These are phyloP conservation scores for Drosophila mayaguana DNA, from an alignment of 2,888 invertebrate genomes.

Conservation along the genomic window DNA sequence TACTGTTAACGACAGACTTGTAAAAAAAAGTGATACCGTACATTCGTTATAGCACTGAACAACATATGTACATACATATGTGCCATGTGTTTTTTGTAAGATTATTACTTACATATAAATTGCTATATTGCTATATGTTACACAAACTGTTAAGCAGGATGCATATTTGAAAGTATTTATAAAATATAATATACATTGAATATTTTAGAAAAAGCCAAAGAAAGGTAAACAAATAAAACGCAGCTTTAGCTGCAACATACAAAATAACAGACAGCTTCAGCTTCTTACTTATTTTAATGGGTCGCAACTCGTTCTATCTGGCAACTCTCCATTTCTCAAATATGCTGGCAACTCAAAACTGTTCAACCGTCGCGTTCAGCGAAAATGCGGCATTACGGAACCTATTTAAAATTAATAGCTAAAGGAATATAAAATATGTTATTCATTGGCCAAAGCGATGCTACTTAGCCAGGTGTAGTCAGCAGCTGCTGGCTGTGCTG, in stretches of 20 bases:
- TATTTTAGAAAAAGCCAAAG: not conserved
- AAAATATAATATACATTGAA: not conserved
- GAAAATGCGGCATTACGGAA: slow-evolving; percentile 10
- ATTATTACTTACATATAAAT: not conserved
- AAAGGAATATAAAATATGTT: slow-evolving; percentile 14
- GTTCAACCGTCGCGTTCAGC: not conserved
- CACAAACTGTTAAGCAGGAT: not conserved
- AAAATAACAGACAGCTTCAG: not conserved
- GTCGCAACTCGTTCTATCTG: slow-evolving; percentile 1
- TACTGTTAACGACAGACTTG: slow-evolving; percentile 11
- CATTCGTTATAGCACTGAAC: not conserved
- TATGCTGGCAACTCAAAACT: slow-evolving; percentile 24
- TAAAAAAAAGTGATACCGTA: not conserved
- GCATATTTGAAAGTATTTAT: not conserved
- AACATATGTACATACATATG: not conserved
- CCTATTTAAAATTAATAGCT: slow-evolving; percentile 21
- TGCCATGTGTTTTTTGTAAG: not conserved
- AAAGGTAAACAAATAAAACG: too few relatives aligned
- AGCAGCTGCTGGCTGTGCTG: slow-evolving; percentile 32
- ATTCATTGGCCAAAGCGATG: slow-evolving; percentile 4
- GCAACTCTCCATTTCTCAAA: slow-evolving; percentile 6
- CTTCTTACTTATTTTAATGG: not conserved
- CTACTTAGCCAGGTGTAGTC: slow-evolving; percentile 14
- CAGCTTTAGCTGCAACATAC: not conserved
- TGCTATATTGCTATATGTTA: too few relatives aligned